A percentile compares a stretch with the other conserved stretches of the same genome.
These are phyloP conservation scores for Drosophila birchii DNA, from an alignment of 2,888 invertebrate genomes.

Conservation along the genomic window DNA sequence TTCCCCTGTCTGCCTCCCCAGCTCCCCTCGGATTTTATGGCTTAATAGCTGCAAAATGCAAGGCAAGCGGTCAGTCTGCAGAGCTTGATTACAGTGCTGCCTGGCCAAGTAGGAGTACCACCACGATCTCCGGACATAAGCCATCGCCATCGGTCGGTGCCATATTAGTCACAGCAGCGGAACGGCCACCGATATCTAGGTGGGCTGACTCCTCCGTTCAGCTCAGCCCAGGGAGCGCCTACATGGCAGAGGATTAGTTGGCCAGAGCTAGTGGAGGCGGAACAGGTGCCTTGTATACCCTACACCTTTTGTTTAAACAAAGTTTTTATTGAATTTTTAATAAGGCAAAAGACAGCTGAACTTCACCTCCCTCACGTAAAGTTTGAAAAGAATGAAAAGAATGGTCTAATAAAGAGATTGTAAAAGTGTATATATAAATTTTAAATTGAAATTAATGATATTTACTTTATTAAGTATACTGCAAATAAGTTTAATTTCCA, in stretches of 20 bases:
- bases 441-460: neutral
- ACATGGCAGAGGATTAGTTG: constrained; percentile 10
- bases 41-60: constrained; percentile 71
- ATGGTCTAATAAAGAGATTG: neutral
- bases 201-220: constrained; percentile 18
- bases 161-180: constrained; percentile 63
- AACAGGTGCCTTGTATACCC: neutral
- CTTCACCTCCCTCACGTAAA: neutral
- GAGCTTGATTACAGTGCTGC: constrained; percentile 46
- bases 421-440: too few species aligned
- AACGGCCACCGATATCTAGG: constrained; percentile 50
- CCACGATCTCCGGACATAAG: constrained; percentile 1
- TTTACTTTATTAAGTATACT: too few species aligned
- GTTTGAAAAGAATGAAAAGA: neutral
- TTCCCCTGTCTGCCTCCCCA: constrained; percentile 12
- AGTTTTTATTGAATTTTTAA: neutral
- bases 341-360: neutral
- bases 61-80: constrained; percentile 53
- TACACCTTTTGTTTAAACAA: neutral
- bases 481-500: too few species aligned
- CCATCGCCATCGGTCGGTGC: constrained; percentile 45
- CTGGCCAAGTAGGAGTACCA: constrained; percentile 25
- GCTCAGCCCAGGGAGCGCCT: neutral
- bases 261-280: neutral
- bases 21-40: constrained; percentile 57